These are phyloP conservation scores for Sterrhoptilus dennistouni DNA, from an alignment of 2,113 vertebrate genomes.

Conservation along the genomic window DNA sequence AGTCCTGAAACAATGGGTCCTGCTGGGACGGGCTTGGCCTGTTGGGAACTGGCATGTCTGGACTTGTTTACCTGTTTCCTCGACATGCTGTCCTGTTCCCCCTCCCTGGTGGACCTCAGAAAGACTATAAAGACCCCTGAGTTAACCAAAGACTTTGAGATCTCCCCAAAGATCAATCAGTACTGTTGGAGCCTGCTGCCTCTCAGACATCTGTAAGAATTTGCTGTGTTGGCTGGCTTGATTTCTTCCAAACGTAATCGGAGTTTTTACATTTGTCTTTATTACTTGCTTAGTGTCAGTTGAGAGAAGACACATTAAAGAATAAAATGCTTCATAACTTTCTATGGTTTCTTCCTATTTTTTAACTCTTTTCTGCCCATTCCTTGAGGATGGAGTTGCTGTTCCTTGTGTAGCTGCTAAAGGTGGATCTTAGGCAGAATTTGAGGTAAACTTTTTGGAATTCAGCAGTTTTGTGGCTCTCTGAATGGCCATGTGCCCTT, in stretches of 20 bases:
- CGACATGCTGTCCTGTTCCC: too few species aligned
- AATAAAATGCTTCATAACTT: background rate
- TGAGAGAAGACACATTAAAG: background rate
- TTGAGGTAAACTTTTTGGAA: background rate
- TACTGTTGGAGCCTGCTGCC: background rate
- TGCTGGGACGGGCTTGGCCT: too few species aligned
- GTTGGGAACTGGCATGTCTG: too few species aligned
- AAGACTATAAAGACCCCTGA: too few species aligned
- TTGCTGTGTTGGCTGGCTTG: background rate
- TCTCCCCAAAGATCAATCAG: background rate
- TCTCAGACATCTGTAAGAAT: background rate
- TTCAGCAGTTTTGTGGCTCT: background rate
- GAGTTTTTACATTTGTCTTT: background rate
- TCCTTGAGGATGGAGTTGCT: background rate
- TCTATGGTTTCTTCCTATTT: background rate
- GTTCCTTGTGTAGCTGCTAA: background rate
- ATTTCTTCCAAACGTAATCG: rapidly evolving
- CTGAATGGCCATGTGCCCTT: background rate
- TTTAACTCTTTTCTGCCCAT: background rate
- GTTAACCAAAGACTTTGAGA: too few species aligned
- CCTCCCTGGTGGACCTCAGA: too few species aligned
- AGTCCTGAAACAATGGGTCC: too few species aligned
- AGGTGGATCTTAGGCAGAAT: background rate
- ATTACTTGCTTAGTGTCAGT: background rate
- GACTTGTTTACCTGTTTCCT: too few species aligned